Evolutionary conservation across 2,888 invertebrate species (phyloP).

Genomic region (Phalera bucephala): DNA sequence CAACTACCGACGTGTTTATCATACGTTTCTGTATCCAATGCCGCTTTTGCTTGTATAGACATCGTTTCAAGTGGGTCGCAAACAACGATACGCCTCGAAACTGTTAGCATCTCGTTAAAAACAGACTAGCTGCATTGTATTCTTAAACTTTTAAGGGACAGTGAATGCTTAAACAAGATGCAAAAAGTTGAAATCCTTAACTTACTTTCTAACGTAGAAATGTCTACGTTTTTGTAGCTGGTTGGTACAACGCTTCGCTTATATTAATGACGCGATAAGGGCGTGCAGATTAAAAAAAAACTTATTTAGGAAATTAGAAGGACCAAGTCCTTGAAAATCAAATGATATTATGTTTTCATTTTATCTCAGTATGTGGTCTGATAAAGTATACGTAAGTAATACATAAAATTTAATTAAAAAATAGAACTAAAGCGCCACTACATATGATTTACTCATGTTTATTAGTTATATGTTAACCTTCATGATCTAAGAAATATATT

Average conservation of each 20-base stretch:
- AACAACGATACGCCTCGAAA: conserved; percentile 9
- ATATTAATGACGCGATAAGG: background rate
- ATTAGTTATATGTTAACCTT: too few species aligned
- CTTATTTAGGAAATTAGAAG: too few species aligned
- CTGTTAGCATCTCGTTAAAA: conserved; percentile 6
- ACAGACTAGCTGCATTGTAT: conserved; percentile 6
- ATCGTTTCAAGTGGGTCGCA: background rate
- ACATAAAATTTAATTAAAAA: too few species aligned
- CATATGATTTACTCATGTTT: too few species aligned
- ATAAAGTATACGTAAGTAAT: too few species aligned
- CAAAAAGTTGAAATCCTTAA: conserved; percentile 53
- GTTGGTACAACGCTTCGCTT: background rate
- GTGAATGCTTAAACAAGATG: conserved; percentile 26
- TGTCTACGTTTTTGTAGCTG: conserved; percentile 3
- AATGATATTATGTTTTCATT: too few species aligned
- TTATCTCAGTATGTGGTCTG: too few species aligned
- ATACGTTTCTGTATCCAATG: conserved; percentile 38
- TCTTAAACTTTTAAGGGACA: conserved; percentile 34
- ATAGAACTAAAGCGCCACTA: too few species aligned
- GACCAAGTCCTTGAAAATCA: too few species aligned
- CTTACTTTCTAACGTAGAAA: conserved; percentile 30
- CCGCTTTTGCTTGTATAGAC: conserved; percentile 30
- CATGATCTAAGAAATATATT: too few species aligned
- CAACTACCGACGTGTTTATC: conserved; percentile 44
- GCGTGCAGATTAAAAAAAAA: too few species aligned